Conservation (phyloP, 2,113 vertebrate species). For the Cryptotis parvus region DNA sequence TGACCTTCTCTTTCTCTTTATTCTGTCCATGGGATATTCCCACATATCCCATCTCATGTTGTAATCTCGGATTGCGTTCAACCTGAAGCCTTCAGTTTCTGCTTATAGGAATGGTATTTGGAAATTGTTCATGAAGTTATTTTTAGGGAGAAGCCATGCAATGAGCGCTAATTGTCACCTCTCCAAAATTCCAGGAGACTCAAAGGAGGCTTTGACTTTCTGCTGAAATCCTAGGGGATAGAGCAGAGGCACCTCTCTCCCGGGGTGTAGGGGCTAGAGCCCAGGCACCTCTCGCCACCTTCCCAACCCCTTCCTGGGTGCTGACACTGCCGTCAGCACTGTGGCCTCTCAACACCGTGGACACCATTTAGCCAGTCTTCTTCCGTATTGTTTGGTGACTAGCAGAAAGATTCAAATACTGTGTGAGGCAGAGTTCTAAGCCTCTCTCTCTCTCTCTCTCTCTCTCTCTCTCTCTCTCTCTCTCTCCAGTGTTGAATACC, state of each 20-base stretch:
- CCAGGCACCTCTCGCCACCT: no score
- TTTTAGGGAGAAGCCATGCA: slow-evolving; percentile 54
- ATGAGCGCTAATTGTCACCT: slow-evolving; percentile 53
- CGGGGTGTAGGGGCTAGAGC: neutral
- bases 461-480: neutral
- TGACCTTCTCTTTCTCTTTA: neutral
- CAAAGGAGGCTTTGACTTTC: slow-evolving; percentile 22
- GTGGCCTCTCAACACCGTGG: neutral
- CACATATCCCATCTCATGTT: slow-evolving; percentile 54
- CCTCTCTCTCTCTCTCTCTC: neutral
- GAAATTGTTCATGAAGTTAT: slow-evolving; percentile 72
- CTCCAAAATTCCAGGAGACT: slow-evolving; percentile 74
- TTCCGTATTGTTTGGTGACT: neutral
- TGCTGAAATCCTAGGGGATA: slow-evolving; percentile 52
- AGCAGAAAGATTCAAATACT: neutral
- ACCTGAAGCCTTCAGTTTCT: slow-evolving; percentile 42
- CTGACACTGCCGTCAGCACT: no score
- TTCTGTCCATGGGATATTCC: neutral
- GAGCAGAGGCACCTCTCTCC: neutral
- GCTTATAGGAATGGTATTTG: slow-evolving; percentile 60
- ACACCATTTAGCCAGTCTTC: neutral
- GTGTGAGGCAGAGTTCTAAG: neutral
- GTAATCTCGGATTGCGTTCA: slow-evolving; percentile 56
- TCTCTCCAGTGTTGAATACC: neutral
- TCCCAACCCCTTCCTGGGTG: no score